Base-by-base conservation (phyloP, 2,888 invertebrate genomes). In the Sclerodermus sp. region DNA sequence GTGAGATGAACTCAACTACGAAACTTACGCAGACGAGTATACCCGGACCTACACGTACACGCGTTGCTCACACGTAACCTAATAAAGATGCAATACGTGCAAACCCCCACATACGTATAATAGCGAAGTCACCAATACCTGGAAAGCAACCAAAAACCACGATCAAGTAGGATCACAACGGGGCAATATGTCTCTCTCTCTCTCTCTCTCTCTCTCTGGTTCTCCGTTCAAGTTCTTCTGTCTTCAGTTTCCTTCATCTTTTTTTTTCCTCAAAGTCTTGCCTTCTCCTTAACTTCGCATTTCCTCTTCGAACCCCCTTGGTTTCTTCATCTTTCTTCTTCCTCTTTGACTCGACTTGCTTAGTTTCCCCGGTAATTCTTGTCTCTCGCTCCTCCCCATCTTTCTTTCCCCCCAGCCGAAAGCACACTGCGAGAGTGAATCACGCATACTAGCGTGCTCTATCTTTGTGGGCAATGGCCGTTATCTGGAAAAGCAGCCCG, bases 131-230 rank as follows among this genome's bases (percentile, higher is more conserved):
- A 23, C 23, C 23, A 23, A 23, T 23, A 23, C 23, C 3, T 8
- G 23, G n/a, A 23, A 23, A 8, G 8, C 23, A 8, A 23, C 8
- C 3, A 71, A 73, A 64, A 74, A 71, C 74, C 75, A 70, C 75
- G 75, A 76, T 75, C 74, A 74, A 74, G 74, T 71, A 70, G 75
- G 75, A 76, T 76, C 75, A 75, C 74, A 70, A 55, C 56, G 64
- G 55, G 70, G 73, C 75, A 75, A 74, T 74, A 74, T 74, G 73
- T 65, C 66, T 62, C 64, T 64, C 67, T 71, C 67, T 57, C 60
- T 69, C 60, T 55, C 2, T 4, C 49, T 51, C 42, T 4, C 34
- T 34, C 45, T 23, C 51, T 42, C n/a, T 49, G 36, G 41, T 48
- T 44, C 43, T 45, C 34, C 44, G 30, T 31, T 43, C 45, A 17